These are phyloP conservation scores for Drosophila barbarae DNA, from an alignment of 2,888 invertebrate species.

Conservation along the genomic window DNA sequence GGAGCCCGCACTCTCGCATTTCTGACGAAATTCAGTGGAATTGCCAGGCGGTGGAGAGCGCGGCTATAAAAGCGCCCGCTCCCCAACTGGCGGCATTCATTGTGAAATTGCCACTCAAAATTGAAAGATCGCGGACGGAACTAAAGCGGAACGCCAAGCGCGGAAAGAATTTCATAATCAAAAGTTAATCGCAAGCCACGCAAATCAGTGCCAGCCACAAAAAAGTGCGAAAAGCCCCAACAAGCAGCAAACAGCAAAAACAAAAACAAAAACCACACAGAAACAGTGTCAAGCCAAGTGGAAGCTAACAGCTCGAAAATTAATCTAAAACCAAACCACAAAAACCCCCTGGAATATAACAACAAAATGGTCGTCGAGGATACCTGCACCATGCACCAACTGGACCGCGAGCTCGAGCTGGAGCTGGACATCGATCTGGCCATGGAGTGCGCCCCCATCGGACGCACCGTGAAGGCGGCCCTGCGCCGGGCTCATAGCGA, in stretches of 20 bases:
- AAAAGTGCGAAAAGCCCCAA: slow-evolving; percentile 28
- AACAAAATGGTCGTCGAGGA: slow-evolving; percentile 76
- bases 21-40: slow-evolving; percentile 75
- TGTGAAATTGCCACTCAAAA: slow-evolving; percentile 79
- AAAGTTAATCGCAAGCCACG: slow-evolving; percentile 59
- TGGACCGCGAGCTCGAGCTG: slow-evolving; percentile 34
- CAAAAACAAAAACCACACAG: neutral
- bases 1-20: slow-evolving; percentile 30
- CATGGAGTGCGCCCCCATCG: slow-evolving; percentile 74
- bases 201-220: slow-evolving; percentile 49
- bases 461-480: slow-evolving; percentile 77
- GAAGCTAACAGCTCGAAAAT: slow-evolving; percentile 39
- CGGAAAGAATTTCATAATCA: slow-evolving; percentile 77
- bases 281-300: slow-evolving; percentile 50
- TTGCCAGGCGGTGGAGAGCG: slow-evolving; percentile 56
- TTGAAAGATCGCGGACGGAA: slow-evolving; percentile 73
- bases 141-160: slow-evolving; percentile 54
- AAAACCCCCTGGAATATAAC: slow-evolving; percentile 23
- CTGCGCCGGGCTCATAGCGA: slow-evolving; percentile 77
- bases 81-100: slow-evolving; percentile 69
- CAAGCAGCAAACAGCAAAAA: neutral
- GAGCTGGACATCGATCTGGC: slow-evolving; percentile 54
- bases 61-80: slow-evolving; percentile 73
- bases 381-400: slow-evolving; percentile 57
- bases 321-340: slow-evolving; percentile 16